Evolutionary conservation across 2,113 vertebrate species (phyloP).

Genomic region (Clarias magur): DNA sequence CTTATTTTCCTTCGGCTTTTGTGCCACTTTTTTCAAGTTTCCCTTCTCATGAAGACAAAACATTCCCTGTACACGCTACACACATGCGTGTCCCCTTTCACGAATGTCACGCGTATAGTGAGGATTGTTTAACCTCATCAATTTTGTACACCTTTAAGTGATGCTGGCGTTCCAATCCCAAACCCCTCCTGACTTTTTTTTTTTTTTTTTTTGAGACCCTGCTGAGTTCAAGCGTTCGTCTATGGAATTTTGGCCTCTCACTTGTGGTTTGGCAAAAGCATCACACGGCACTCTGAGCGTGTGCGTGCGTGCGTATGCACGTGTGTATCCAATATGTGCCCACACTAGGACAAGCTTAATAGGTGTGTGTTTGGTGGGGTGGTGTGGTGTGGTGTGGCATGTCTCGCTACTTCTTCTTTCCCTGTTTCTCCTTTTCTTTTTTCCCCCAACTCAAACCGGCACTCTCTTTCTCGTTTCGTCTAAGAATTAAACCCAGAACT

Average conservation of each 20-base stretch:
- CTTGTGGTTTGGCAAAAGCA: slow-evolving; percentile 84
- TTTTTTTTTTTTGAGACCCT: slow-evolving; percentile 55
- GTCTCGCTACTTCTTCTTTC: neutral
- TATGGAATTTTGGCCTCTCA: slow-evolving; percentile 80
- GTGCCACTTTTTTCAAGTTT: neutral
- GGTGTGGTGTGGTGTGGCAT: slow-evolving; percentile 19
- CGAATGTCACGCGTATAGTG: neutral
- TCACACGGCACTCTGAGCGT: slow-evolving; percentile 72
- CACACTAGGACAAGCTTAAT: neutral
- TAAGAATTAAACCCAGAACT: slow-evolving; percentile 83
- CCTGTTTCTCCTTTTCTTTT: neutral
- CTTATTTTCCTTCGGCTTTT: neutral
- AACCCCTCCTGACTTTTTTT: slow-evolving; percentile 38
- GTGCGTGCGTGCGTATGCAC: slow-evolving; percentile 38
- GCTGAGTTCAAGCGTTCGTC: slow-evolving; percentile 78
- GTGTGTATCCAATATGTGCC: slow-evolving; percentile 29
- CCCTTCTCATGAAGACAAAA: neutral
- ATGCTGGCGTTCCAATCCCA: slow-evolving; percentile 57
- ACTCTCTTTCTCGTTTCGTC: slow-evolving; percentile 80
- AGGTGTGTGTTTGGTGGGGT: slow-evolving; percentile 19
- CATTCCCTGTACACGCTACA: neutral
- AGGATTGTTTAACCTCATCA: slow-evolving; percentile 16
- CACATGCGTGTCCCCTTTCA: neutral
- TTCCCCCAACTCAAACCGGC: slow-evolving; percentile 74
- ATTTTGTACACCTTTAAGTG: slow-evolving; percentile 59